A percentile compares a stretch with the other conserved stretches of the same genome.
Conservation (phyloP, 92 coral and sea anemone genomes). For the Ricordea florida region DNA sequence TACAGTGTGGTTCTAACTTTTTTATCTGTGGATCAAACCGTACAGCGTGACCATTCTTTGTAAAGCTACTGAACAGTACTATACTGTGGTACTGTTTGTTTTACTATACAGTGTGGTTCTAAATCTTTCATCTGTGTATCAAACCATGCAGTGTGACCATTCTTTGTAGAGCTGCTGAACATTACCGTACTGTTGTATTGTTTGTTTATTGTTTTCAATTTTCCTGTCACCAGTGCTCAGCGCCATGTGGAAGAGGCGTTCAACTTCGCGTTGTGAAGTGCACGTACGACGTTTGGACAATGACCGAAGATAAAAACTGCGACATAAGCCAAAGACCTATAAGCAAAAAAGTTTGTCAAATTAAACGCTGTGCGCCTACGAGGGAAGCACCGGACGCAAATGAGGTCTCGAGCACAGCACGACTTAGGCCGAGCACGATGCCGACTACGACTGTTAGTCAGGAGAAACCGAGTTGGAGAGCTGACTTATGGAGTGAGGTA, state of each 20-base stretch:
- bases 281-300: conserved; percentile 71
- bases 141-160: neutral
- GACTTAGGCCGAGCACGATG: neutral
- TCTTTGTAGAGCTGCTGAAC: no score
- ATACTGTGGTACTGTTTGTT: no score
- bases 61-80: no score
- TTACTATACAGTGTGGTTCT: no score
- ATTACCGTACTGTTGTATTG: no score
- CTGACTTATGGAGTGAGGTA: conserved; percentile 23
- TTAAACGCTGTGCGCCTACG: conserved; percentile 59
- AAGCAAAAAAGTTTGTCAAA: conserved; percentile 58
- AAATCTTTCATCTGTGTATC: neutral
- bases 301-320: conserved; percentile 74
- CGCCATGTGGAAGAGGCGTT: conserved; percentile 77
- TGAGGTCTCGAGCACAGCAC: neutral
- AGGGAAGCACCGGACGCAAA: neutral
- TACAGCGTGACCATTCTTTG: no score
- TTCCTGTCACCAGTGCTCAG: conserved; percentile 70
- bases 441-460: conserved; percentile 5
- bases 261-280: conserved; percentile 89
- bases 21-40: no score
- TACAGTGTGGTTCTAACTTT: no score
- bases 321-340: conserved; percentile 60
- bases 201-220: neutral
- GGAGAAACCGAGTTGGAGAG: conserved; percentile 15